Evolutionary conservation across 92 coral and sea anemone genomes (phyloP), one percentile per base, ranked within the genome.

Genomic region (Epizoanthus rinbou): DNA sequence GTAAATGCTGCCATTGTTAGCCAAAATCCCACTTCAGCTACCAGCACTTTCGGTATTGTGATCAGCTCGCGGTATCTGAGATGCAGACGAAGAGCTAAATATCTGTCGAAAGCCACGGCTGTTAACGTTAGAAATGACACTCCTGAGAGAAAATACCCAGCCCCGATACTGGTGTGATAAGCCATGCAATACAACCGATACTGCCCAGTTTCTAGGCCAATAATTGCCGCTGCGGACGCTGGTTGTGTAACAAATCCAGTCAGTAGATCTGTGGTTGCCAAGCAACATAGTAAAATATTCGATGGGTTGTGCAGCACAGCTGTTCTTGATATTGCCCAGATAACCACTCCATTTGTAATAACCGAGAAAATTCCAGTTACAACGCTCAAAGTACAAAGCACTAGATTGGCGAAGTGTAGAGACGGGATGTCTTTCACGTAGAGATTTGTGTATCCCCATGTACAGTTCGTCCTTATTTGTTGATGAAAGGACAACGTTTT

Each of bases 271-370:
- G 76, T 6, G 3, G 35, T 25, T n/a, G 63, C 85, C 16, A 81
- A 75, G 39, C 85, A 81, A 18, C 76, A 74, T 22, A 81, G 85
- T 3, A 81, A 53, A 8, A 81, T 73, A 24, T 62, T 37, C 3
- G 84, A 63, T 4, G 84, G 84, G 15, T 59, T 69, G 47, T 79
- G 72, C 5, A 79, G 57, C 2, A 41, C 52, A 18, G 24, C 13
- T 57, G 63, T 35, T 35, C 11, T 79, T 1, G 4, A 63, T n/a
- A 79, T 65, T 21, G 73, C 52, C 84, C 70, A 79, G 7, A 79
- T 58, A 28, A 79, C 33, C 9, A 81, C 19, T 8, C 72, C 66
- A 64, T 81, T 81, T 50, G 66, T 57, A 5, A 64, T 14, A 37
- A 81, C 43, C 1, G 85, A 22, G 23, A 18, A 1, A 21, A 81